Percentiles rank a stretch among this genome's conserved stretches.
Evolutionary conservation across 2,888 invertebrate species (phyloP).

Genomic region (Pterobdella sp.): DNA sequence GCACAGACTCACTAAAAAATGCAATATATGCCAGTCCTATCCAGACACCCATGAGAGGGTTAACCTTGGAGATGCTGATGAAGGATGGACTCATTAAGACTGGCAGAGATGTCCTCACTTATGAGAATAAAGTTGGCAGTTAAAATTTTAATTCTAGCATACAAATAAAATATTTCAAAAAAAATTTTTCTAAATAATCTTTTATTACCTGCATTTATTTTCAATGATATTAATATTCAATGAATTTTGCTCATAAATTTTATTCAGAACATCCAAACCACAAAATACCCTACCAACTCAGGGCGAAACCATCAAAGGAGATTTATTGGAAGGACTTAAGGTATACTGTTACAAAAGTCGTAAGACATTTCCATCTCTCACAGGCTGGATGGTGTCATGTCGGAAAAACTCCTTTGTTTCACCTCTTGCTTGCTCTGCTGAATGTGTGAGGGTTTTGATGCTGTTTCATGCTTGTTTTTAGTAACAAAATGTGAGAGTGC

Average conservation of each 20-base stretch:
- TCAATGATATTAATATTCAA: too few relatives aligned
- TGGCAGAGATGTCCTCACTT: conserved; percentile 74
- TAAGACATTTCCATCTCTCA: not conserved
- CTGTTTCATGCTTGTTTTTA: not conserved
- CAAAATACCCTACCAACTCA: not conserved
- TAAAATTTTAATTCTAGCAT: too few relatives aligned
- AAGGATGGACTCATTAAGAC: conserved; percentile 75
- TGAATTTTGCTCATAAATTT: too few relatives aligned
- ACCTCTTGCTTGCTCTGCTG: not conserved
- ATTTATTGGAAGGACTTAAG: not conserved
- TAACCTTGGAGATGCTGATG: conserved; percentile 76
- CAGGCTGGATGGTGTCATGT: conserved; percentile 4
- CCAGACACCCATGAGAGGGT: conserved; percentile 54
- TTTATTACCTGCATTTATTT: too few relatives aligned
- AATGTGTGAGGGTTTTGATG: not conserved
- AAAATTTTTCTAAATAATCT: too few relatives aligned
- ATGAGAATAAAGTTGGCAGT: conserved; percentile 76
- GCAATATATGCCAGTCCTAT: not conserved
- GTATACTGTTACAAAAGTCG: not conserved
- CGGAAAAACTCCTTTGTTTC: not conserved
- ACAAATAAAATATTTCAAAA: too few relatives aligned
- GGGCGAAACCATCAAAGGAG: not conserved
- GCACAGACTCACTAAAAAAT: not conserved
- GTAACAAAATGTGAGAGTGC: too few relatives aligned
- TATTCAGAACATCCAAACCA: too few relatives aligned